phyloP scores from a whole-genome alignment of 1,140 invertebrate species.

The Achatina immaculata region DNA sequence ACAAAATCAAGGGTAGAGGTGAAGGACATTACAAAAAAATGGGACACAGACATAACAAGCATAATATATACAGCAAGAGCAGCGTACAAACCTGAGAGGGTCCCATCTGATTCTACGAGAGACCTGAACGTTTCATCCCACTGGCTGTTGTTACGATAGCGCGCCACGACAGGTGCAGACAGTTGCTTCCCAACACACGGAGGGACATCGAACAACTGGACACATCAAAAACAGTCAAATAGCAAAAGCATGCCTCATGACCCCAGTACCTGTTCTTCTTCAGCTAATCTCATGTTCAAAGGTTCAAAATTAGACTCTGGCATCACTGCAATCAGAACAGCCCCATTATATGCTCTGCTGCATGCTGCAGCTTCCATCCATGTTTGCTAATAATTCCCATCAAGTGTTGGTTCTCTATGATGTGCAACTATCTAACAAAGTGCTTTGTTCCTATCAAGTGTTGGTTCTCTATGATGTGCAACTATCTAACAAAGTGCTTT shows the following conservation, averaged over 20 bases:
- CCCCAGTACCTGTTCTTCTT: no score
- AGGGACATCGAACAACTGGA: slow-evolving; percentile 56
- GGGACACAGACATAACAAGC: not conserved
- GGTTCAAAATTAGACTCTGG: no score
- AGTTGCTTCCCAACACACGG: slow-evolving; percentile 43
- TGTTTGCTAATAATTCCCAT: no score
- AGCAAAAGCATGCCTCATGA: not conserved
- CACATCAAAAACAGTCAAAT: slow-evolving; percentile 4
- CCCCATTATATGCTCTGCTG: no score
- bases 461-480: no score
- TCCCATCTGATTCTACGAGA: slow-evolving; percentile 39
- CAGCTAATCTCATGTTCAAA: no score
- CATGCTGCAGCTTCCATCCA: no score
- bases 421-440: no score
- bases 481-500: no score
- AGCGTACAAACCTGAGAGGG: slow-evolving; percentile 48
- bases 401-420: no score
- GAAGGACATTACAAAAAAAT: not conserved
- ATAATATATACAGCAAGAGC: not conserved
- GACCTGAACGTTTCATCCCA: slow-evolving; percentile 40
- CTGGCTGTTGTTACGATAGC: slow-evolving; percentile 37
- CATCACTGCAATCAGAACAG: no score
- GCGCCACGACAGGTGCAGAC: slow-evolving; percentile 35
- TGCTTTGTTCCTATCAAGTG: no score
- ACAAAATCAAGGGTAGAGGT: not conserved